Evolutionary conservation across 2,888 invertebrate genomes (phyloP).

Genomic region (Drosophila mercatorum): DNA sequence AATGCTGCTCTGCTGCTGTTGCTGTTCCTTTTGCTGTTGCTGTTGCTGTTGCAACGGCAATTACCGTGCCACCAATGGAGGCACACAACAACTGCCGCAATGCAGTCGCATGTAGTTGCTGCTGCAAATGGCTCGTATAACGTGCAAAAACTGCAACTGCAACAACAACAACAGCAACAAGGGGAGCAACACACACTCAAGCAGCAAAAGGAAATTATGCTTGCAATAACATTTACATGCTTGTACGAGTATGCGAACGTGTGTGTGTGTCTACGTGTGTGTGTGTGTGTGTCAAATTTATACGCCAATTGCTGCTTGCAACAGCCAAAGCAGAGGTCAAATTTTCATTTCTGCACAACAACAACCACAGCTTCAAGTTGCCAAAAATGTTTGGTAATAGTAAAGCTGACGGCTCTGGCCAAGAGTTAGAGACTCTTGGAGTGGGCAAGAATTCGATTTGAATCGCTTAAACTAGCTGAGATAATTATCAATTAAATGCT

Average conservation of each 20-base stretch:
- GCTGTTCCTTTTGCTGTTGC: slow-evolving; percentile 4
- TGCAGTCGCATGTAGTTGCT: slow-evolving; percentile 76
- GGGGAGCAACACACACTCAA: slow-evolving; percentile 43
- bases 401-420: too few species aligned
- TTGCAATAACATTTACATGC: slow-evolving; percentile 81
- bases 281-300: slow-evolving; percentile 59
- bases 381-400: slow-evolving; percentile 16
- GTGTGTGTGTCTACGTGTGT: slow-evolving; percentile 26
- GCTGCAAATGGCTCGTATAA: slow-evolving; percentile 78
- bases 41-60: slow-evolving; percentile 44
- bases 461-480: neutral
- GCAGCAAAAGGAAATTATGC: slow-evolving; percentile 77
- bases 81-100: slow-evolving; percentile 70
- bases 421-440: neutral
- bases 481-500: neutral
- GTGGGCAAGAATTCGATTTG: neutral
- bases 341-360: slow-evolving; percentile 63
- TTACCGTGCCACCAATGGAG: slow-evolving; percentile 54
- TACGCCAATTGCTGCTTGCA: slow-evolving; percentile 67
- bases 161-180: slow-evolving; percentile 45
- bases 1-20: slow-evolving; percentile 6
- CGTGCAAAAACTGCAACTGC: slow-evolving; percentile 77
- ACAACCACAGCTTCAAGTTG: slow-evolving; percentile 42
- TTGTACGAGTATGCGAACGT: slow-evolving; percentile 33
- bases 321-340: slow-evolving; percentile 58